These are phyloP conservation scores for Chesias legatella DNA, from an alignment of 2,888 invertebrate species.

Conservation along the genomic window DNA sequence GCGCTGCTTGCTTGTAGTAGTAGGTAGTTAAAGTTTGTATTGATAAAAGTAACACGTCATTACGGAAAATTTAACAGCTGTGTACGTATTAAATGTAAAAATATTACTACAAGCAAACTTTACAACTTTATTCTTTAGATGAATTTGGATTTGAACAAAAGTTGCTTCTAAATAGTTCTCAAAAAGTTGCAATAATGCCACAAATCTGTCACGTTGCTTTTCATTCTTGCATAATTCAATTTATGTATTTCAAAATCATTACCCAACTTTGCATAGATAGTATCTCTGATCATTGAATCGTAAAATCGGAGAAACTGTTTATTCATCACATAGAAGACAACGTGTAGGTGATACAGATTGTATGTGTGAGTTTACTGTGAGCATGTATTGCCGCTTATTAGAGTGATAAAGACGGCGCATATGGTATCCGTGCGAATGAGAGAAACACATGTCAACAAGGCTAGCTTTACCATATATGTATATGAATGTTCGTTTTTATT, in stretches of 20 bases:
- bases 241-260: slow-evolving; percentile 61
- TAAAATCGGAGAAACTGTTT: slow-evolving; percentile 78
- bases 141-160: no score
- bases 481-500: slow-evolving; percentile 77
- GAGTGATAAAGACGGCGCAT: slow-evolving; percentile 62
- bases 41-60: no score
- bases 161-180: no score
- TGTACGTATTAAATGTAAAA: no score
- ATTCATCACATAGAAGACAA: slow-evolving; percentile 74
- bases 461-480: slow-evolving; percentile 74
- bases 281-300: slow-evolving; percentile 73
- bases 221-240: slow-evolving; percentile 19
- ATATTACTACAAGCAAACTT: no score
- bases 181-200: background rate
- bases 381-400: slow-evolving; percentile 64
- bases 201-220: slow-evolving; percentile 2
- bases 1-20: no score
- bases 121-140: no score
- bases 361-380: slow-evolving; percentile 40
- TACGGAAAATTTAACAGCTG: no score
- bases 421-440: slow-evolving; percentile 53
- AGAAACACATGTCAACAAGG: slow-evolving; percentile 66
- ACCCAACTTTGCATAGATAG: slow-evolving; percentile 72
- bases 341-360: slow-evolving; percentile 36
- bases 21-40: no score